Evolutionary conservation across 2,888 invertebrate species (phyloP).

Genomic region (Noctua fimbriata): DNA sequence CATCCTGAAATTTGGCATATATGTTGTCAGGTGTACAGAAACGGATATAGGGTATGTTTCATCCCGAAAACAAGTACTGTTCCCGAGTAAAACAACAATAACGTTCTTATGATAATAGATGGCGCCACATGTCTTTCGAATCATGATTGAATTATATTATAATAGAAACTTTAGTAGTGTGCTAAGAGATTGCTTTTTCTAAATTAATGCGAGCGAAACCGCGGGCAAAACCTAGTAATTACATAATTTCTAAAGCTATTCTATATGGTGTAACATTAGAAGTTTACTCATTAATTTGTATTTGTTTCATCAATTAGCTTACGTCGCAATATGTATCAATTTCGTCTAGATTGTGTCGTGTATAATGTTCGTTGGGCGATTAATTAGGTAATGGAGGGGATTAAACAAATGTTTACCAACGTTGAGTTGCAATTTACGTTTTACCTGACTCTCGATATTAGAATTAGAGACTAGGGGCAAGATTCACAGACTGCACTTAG

Average conservation of each 20-base stretch:
- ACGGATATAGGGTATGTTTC: no score
- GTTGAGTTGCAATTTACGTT: neutral
- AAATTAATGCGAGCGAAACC: no score
- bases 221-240: no score
- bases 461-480: neutral
- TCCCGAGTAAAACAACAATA: no score
- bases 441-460: neutral
- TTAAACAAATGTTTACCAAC: conserved; percentile 5
- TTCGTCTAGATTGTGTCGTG: conserved; percentile 26
- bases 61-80: no score
- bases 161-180: no score
- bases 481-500: neutral
- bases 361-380: conserved; percentile 31
- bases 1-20: no score
- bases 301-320: conserved; percentile 46
- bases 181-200: no score
- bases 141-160: no score
- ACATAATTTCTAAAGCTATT: conserved; percentile 3
- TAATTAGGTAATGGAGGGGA: conserved; percentile 35
- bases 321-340: conserved; percentile 22
- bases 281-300: conserved; percentile 28
- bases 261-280: conserved; percentile 7
- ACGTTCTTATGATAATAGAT: no score
- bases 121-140: no score
- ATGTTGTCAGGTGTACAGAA: no score